Evolutionary conservation across 1,140 invertebrate genomes (phyloP).

Genomic region (Meloidogyne floridensis): DNA sequence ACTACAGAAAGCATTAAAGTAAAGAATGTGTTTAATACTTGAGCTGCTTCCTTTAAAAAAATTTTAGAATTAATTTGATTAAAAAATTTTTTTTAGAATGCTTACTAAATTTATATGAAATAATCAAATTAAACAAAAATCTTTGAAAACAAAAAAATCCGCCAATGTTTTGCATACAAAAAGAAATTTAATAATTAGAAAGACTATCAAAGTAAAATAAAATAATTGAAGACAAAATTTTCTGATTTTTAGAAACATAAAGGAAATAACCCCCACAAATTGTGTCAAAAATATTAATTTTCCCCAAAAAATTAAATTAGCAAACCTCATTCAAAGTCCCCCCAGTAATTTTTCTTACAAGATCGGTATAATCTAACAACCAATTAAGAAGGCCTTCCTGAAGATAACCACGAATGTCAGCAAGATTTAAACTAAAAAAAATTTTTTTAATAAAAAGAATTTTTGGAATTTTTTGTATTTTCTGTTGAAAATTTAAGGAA

Average conservation of each 20-base stretch:
- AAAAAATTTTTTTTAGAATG: not conserved
- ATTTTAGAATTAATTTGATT: not conserved
- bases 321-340: not conserved
- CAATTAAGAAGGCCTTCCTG: conserved; percentile 34
- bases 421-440: conserved; percentile 33
- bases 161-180: too few relatives aligned
- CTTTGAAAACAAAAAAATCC: too few relatives aligned
- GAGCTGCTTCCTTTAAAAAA: not conserved
- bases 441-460: not conserved
- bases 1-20: conserved; percentile 29
- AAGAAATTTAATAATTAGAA: too few relatives aligned
- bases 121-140: too few relatives aligned
- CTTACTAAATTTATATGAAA: too few relatives aligned
- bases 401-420: conserved; percentile 35
- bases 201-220: too few relatives aligned
- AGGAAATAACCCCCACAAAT: too few relatives aligned
- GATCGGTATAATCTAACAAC: conserved; percentile 29
- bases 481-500: too few relatives aligned
- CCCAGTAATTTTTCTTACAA: not conserved
- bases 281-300: too few relatives aligned
- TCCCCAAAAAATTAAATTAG: not conserved
- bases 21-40: conserved; percentile 31
- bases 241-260: too few relatives aligned
- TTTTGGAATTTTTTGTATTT: too few relatives aligned
- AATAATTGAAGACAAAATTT: too few relatives aligned